phyloP scores from a whole-genome alignment of 1,140 invertebrate genomes.

The Xylocopa sonorina region DNA sequence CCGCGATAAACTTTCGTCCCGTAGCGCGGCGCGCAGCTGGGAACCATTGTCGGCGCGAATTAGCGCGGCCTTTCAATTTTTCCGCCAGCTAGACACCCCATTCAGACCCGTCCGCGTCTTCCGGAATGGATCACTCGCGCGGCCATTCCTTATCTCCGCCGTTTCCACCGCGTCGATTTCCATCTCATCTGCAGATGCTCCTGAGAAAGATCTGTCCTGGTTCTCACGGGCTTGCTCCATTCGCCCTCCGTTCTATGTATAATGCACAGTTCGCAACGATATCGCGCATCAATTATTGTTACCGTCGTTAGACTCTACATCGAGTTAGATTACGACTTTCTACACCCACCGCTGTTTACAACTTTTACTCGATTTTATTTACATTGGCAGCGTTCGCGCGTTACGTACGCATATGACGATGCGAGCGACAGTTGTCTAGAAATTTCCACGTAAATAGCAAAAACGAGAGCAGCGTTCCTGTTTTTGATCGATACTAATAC shows the following conservation, averaged over 20 bases:
- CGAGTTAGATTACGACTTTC: too few species aligned
- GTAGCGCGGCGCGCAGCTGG: background rate
- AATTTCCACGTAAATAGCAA: too few species aligned
- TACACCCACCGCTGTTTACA: too few species aligned
- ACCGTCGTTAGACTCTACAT: too few species aligned
- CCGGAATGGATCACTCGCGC: conserved; percentile 9
- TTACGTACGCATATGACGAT: too few species aligned
- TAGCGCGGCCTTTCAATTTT: conserved; percentile 50
- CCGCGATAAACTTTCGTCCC: conserved; percentile 55
- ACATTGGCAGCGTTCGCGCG: too few species aligned
- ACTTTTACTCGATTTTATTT: too few species aligned
- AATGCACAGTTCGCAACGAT: background rate
- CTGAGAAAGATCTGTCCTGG: background rate
- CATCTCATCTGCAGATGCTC: conserved; percentile 3
- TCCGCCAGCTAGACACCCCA: conserved; percentile 16
- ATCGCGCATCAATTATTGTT: background rate
- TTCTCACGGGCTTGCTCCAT: conserved; percentile 10
- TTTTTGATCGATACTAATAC: too few species aligned
- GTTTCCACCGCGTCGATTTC: conserved; percentile 5
- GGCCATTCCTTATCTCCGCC: conserved; percentile 24
- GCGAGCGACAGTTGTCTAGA: too few species aligned
- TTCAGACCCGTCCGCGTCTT: background rate
- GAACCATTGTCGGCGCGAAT: conserved; percentile 45
- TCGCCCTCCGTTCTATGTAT: background rate
- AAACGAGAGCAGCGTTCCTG: too few species aligned